phyloP scores from a whole-genome alignment of 2,113 vertebrate genomes.

The Microcebus tavaratra region DNA sequence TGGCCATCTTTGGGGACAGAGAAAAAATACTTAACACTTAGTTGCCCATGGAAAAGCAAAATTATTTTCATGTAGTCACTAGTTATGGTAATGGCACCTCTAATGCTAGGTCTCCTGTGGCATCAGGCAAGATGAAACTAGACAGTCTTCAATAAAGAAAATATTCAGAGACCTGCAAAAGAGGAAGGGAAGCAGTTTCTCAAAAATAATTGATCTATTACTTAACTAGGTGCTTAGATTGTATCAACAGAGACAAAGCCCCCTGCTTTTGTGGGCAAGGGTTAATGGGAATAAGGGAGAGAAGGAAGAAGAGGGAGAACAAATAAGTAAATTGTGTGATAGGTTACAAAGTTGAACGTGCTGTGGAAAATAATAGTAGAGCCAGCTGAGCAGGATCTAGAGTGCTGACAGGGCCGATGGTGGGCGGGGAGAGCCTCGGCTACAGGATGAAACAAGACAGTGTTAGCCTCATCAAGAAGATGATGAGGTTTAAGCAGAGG shows the following conservation, averaged over 20 bases:
- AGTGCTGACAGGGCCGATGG: background rate
- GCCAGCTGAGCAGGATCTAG: background rate
- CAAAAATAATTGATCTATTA: background rate
- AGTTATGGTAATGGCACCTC: background rate
- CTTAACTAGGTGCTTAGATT: background rate
- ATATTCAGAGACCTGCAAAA: background rate
- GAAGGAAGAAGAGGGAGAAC: background rate
- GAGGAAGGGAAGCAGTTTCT: background rate
- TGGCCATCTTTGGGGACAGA: background rate
- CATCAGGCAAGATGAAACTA: background rate
- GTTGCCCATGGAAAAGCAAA: background rate
- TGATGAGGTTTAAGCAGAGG: background rate
- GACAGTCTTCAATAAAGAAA: background rate
- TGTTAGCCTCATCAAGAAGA: background rate
- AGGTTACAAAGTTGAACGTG: background rate
- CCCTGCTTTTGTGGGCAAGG: background rate
- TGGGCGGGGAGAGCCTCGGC: background rate
- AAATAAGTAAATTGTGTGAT: background rate
- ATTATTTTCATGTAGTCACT: conserved; percentile 28
- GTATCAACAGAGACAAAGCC: background rate
- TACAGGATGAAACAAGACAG: background rate
- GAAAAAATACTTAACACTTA: conserved; percentile 13
- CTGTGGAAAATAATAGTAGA: background rate
- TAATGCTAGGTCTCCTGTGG: background rate
- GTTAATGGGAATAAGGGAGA: background rate